Evolutionary conservation across 2,797 vertebrate species (phyloP).

Genomic region (Columba guinea): DNA sequence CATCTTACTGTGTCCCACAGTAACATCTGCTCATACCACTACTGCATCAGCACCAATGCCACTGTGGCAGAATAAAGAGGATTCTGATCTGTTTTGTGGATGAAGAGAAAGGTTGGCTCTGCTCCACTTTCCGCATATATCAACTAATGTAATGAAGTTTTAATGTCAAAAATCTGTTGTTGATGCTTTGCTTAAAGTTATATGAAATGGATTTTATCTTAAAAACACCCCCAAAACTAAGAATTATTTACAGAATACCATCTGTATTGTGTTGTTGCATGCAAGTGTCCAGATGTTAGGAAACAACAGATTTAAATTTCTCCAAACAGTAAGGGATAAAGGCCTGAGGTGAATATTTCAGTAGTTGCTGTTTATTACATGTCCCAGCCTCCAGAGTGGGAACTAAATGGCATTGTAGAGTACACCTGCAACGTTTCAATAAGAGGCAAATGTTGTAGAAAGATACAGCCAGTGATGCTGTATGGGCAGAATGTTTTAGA

Average conservation of each 20-base stretch:
- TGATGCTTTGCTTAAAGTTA: neutral
- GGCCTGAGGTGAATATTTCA: neutral
- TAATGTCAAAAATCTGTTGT: neutral
- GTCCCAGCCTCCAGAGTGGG: neutral
- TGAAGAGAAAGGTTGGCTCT: neutral
- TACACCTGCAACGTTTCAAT: rapidly evolving
- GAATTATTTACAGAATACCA: neutral
- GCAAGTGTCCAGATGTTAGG: neutral
- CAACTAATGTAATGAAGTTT: conserved; percentile 10
- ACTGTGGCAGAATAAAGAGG: neutral
- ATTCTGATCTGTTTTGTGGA: conserved; percentile 16
- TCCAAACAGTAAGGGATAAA: neutral
- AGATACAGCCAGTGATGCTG: neutral
- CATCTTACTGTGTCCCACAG: neutral
- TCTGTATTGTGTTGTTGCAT: neutral
- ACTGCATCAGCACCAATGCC: neutral
- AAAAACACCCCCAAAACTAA: neutral
- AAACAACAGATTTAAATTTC: neutral
- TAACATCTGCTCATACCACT: neutral
- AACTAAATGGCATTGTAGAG: neutral
- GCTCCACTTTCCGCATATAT: neutral
- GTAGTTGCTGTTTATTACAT: neutral
- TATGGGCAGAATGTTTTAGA: neutral
- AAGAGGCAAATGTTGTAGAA: neutral
- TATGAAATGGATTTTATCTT: neutral